Base-by-base conservation (phyloP, 2,888 invertebrate genomes). In the Ochropleura plecta region DNA sequence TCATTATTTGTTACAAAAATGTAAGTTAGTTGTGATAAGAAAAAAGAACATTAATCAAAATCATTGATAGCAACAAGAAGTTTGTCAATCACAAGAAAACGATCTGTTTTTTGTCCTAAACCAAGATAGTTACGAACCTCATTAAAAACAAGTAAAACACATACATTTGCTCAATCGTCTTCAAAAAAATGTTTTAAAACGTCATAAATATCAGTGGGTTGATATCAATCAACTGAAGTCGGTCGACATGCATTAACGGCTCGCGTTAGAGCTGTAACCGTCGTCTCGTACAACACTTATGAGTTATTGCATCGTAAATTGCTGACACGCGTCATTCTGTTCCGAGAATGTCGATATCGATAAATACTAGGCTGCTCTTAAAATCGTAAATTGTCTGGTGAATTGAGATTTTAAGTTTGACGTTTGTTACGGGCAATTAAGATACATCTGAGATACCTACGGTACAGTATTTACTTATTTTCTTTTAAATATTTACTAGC, bases 281-380 rank as follows among this genome's bases (percentile, higher is more conserved):
- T 95, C 95, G 81, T 78, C 85, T 84, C 79, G 79, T 86, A 93
- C 92, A 92, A 90, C 91, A 82, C 88, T 87, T 89, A 92, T 94
- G 94, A 95, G 88, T 94, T 95, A 95, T 93, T 83, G 90, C 88
- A 76, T 90, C 90, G 91, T 94, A 93, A 93, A 92, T 86, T 73
- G 78, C 88, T 89, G 91, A 89, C 93, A 92, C 91, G 90, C 90
- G 92, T 92, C 92, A 92, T 86, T 81, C 80, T 90, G 90, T 90
- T 89, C 75, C 20, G 42, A 53, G 73, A 67, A 59, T 81, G 74
- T 81, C 88, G 85, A 86, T 84, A 76, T 88, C 84, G 89, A 87
- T 86, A 71, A 76, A 79, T 68, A 59, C 20, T 51, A 66, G 8
- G 40, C 62, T 42, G 62, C 57, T 70, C 49, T 69, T 55, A 59